A percentile compares a stretch with the other conserved stretches of the same genome.
These are phyloP conservation scores for Nylanderia fulva DNA, from an alignment of 1,140 invertebrate genomes.

Conservation along the genomic window DNA sequence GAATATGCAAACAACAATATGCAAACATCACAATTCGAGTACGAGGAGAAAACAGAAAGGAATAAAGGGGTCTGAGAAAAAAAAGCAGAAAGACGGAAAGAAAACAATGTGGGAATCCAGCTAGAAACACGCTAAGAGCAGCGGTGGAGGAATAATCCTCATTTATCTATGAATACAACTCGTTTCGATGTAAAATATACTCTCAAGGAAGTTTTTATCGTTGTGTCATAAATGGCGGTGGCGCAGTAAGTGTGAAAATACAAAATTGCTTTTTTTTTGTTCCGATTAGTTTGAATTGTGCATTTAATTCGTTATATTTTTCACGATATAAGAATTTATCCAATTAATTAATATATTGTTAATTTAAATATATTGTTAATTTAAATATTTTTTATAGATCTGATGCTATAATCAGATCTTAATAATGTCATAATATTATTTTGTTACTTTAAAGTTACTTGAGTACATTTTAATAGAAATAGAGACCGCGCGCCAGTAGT, in stretches of 20 bases:
- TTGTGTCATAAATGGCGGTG: neutral
- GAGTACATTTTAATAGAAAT: neutral
- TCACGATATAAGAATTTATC: neutral
- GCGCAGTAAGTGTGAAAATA: neutral
- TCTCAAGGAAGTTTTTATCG: neutral
- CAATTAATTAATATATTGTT: too few relatives aligned
- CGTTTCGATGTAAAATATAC: neutral
- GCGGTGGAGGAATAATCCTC: neutral
- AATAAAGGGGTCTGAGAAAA: neutral
- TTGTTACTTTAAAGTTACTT: neutral
- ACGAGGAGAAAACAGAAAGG: neutral
- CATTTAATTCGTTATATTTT: neutral
- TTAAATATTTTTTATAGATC: neutral
- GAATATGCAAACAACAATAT: constrained; percentile 60
- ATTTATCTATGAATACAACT: neutral
- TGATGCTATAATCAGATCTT: neutral
- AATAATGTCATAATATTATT: neutral
- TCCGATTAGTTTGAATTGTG: neutral
- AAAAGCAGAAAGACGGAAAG: neutral
- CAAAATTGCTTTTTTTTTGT: neutral
- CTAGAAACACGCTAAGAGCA: neutral
- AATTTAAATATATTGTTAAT: too few relatives aligned
- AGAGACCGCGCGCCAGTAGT: neutral
- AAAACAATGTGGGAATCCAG: neutral
- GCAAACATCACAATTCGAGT: constrained; percentile 39